A percentile compares a stretch with the other conserved stretches of the same genome.
phyloP scores from a whole-genome alignment of 2,797 vertebrate genomes.

The Xiphorhynchus erythropygius region DNA sequence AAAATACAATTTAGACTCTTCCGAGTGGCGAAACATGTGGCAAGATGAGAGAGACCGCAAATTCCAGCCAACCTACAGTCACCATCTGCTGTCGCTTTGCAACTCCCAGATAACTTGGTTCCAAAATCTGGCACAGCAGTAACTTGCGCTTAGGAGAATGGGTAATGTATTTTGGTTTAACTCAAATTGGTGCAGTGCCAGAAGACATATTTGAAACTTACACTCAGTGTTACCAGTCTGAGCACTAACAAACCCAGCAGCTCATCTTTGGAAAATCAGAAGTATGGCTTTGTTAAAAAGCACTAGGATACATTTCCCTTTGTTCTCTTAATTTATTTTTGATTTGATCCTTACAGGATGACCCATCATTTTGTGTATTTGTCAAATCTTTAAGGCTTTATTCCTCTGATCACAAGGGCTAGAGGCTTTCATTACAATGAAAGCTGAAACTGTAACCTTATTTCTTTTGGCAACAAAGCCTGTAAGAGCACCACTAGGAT shows the following conservation, averaged over 20 bases:
- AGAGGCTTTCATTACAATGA: neutral
- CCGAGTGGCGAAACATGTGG: constrained; percentile 34
- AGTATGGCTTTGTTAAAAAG: neutral
- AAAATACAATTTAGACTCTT: neutral
- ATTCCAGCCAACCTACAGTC: constrained; percentile 8
- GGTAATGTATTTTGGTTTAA: neutral
- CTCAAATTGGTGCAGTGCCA: neutral
- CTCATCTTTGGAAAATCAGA: neutral
- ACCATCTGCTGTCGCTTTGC: constrained; percentile 20
- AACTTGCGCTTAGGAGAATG: neutral
- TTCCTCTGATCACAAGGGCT: neutral
- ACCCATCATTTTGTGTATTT: neutral
- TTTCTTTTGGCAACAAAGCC: neutral
- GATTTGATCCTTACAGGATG: neutral
- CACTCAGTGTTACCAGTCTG: neutral
- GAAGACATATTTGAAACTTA: neutral
- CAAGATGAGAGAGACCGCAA: neutral
- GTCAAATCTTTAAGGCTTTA: neutral
- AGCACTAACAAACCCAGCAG: neutral
- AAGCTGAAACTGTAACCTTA: neutral
- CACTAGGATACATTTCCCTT: neutral
- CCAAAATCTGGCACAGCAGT: neutral
- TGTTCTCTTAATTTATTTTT: neutral
- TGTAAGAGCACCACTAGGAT: neutral
- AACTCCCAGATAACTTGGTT: neutral